These are phyloP conservation scores for Telmatherina bonti DNA, from an alignment of 2,797 vertebrate species.

Conservation along the genomic window DNA sequence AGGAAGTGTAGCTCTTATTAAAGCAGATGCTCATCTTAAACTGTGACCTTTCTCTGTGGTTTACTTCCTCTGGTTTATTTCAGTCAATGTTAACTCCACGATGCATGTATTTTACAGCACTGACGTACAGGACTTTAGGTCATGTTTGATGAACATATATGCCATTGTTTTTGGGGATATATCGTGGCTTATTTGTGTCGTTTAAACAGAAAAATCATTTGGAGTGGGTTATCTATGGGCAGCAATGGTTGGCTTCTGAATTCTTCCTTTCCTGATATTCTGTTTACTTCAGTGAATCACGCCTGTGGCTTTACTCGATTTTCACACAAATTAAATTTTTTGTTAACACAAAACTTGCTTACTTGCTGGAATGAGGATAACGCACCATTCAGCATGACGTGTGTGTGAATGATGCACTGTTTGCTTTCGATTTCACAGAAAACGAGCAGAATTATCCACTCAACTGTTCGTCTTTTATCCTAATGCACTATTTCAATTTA, in stretches of 20 bases:
- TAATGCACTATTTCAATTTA: slow-evolving; percentile 2
- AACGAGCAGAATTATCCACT: neutral
- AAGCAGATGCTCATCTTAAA: slow-evolving; percentile 9
- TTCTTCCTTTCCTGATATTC: slow-evolving; percentile 34
- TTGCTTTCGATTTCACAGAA: slow-evolving; percentile 7
- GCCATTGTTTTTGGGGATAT: neutral
- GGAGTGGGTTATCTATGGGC: slow-evolving; percentile 12
- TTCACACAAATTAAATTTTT: slow-evolving; percentile 56
- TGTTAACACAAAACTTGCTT: slow-evolving; percentile 55
- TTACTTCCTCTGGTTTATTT: slow-evolving; percentile 1
- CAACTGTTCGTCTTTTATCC: slow-evolving; percentile 7
- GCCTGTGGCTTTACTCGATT: slow-evolving; percentile 55
- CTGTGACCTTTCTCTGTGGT: slow-evolving; percentile 10
- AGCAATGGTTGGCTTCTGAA: slow-evolving; percentile 23
- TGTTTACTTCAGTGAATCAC: slow-evolving; percentile 28
- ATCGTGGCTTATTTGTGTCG: neutral
- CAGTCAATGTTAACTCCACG: neutral
- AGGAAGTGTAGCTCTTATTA: slow-evolving; percentile 12
- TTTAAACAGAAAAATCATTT: slow-evolving; percentile 3
- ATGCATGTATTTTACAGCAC: slow-evolving; percentile 41
- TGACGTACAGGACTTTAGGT: slow-evolving; percentile 31
- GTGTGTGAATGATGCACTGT: slow-evolving; percentile 15
- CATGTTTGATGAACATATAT: slow-evolving; percentile 23
- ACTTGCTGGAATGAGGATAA: slow-evolving; percentile 25
- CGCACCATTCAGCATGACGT: slow-evolving; percentile 20